These are phyloP conservation scores for Lutraria rhynchaena DNA, from an alignment of 1,140 invertebrate species.

Conservation along the genomic window DNA sequence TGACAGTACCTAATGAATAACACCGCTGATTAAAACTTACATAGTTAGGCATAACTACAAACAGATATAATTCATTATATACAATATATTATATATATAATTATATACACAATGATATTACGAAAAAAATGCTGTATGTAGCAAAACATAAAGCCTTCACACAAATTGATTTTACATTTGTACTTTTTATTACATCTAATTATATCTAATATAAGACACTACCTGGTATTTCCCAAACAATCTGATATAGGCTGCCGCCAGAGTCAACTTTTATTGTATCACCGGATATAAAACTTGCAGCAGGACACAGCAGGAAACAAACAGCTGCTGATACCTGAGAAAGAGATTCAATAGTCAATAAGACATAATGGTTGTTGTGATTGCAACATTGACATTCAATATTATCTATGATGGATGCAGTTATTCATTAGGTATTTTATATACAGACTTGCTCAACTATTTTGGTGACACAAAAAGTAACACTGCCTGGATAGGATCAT, in stretches of 20 bases:
- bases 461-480: slow-evolving; percentile 93
- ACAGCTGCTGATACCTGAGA: slow-evolving; percentile 81
- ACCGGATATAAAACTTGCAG: slow-evolving; percentile 83
- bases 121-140: not conserved
- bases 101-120: not conserved
- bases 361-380: slow-evolving; percentile 89
- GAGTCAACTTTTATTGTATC: slow-evolving; percentile 83
- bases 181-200: not conserved
- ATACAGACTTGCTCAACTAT: slow-evolving; percentile 88
- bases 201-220: not conserved
- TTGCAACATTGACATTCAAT: slow-evolving; percentile 94
- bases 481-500: slow-evolving; percentile 89
- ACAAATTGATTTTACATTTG: not conserved
- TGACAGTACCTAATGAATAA: too few relatives aligned
- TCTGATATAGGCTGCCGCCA: slow-evolving; percentile 76
- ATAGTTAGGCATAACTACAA: too few relatives aligned
- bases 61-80: not conserved
- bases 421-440: slow-evolving; percentile 82
- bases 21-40: too few relatives aligned
- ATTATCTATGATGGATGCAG: slow-evolving; percentile 93
- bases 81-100: not conserved
- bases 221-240: slow-evolving; percentile 72
- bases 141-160: not conserved
- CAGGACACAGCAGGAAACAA: slow-evolving; percentile 84
- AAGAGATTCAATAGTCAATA: not conserved